phyloP scores from a whole-genome alignment of 1,140 invertebrate genomes.

The Asobara japonica region DNA sequence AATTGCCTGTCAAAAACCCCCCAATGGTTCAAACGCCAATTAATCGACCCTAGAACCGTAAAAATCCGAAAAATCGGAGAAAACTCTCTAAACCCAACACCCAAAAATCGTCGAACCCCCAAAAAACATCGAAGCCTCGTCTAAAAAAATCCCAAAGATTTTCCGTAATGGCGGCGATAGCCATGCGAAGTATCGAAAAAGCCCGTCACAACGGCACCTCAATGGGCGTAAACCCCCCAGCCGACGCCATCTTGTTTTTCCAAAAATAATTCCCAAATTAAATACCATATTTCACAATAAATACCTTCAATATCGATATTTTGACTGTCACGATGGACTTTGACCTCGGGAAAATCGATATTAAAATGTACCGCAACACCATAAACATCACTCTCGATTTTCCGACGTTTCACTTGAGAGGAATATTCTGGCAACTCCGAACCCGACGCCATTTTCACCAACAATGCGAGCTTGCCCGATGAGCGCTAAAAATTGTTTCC shows the following conservation, averaged over 20 bases:
- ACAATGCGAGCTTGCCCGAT: constrained; percentile 46
- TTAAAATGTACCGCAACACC: constrained; percentile 44
- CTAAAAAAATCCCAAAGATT: neutral
- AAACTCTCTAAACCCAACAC: neutral
- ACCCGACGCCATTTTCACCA: constrained; percentile 68
- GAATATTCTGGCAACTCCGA: constrained; percentile 64
- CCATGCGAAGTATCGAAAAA: too few species aligned
- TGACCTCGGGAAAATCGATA: constrained; percentile 51
- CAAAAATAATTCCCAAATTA: constrained; percentile 46
- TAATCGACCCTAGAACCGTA: neutral
- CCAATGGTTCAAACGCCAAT: neutral
- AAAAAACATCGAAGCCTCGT: neutral
- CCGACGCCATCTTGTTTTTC: constrained; percentile 56
- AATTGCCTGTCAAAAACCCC: neutral
- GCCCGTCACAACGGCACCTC: constrained; percentile 23
- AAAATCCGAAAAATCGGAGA: constrained; percentile 8
- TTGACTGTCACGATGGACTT: constrained; percentile 45
- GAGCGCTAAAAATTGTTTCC: constrained; percentile 33
- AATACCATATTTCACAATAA: constrained; percentile 51
- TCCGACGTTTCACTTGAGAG: constrained; percentile 65
- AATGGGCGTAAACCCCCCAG: constrained; percentile 39
- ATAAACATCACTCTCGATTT: constrained; percentile 56
- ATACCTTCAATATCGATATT: constrained; percentile 62
- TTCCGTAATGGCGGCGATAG: constrained; percentile 53
- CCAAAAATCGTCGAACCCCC: neutral